Base-by-base conservation (phyloP, 2,888 invertebrate species). In the Platypus cylindrus region DNA sequence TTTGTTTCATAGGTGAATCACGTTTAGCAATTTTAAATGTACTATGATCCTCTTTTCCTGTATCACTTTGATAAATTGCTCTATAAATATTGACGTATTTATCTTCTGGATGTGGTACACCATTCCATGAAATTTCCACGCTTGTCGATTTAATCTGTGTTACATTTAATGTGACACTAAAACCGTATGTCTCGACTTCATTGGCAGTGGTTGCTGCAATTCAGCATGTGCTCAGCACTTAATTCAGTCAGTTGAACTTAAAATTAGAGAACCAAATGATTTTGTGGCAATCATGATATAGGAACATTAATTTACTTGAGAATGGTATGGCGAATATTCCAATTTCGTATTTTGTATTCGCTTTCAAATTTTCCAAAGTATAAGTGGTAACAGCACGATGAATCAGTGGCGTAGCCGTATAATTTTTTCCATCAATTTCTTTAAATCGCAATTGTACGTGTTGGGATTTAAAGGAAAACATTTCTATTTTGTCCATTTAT, bases 41-140 rank as follows among this genome's bases (percentile, higher is more conserved):
- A 51, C 74, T 78, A 33, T 68, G 76, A 51, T 77, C 75, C 49
- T 83, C 77, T 49, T 79, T 78, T 20, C 75, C 78, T 8, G 71
- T 70, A 53, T 79, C 80, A 50, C 76, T 78, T 56, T 80, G 78
- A 58, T 81, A 82, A 45, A 86, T 84, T 1, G 85, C 85, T 35
- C 87, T 71, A n/a, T 83, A 89, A 50, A 90, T 85, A 47, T 87
- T 82, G 31, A 90, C 84, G 64, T 80, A 89, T 56, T 89, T 84
- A 56, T 89, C 87, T 43, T 86, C 82, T 0, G 90, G 90, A 47
- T 82, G 75, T 0, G 90, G 90, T 0, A 90, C 78, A 1, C 90
- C 90, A 30, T 67, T 73, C 85, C 87, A 89, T 3, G 72, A 69
- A 4, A 90, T 69, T 51, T 84, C 84, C 0, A 82, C 79, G 7